phyloP scores from a whole-genome alignment of 2,888 invertebrate species.

The Eristalinus sepulchralis region DNA sequence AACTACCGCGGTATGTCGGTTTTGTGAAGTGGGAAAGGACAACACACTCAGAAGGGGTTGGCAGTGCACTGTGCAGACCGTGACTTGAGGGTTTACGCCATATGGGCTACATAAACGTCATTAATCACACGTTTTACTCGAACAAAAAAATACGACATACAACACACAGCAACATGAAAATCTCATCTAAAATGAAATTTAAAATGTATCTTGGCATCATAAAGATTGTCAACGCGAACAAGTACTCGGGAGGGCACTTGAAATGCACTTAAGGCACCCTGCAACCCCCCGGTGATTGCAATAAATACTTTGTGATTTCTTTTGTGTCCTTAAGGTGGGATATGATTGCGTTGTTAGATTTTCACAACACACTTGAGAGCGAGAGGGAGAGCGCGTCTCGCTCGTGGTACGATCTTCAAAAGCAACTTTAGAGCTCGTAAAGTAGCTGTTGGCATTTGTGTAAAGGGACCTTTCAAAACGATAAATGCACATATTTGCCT shows the following conservation, averaged over 20 bases:
- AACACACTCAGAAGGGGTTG: background rate
- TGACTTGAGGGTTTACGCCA: constrained; percentile 8
- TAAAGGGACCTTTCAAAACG: background rate
- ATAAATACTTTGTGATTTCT: constrained; percentile 7
- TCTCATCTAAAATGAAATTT: constrained; percentile 24
- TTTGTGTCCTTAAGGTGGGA: background rate
- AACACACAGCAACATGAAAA: constrained; percentile 8
- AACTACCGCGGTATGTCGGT: background rate
- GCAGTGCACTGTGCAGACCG: background rate
- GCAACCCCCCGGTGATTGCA: constrained; percentile 4
- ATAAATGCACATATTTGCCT: background rate
- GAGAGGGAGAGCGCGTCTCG: background rate
- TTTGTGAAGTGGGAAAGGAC: background rate
- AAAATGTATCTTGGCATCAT: background rate
- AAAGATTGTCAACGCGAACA: constrained; percentile 1
- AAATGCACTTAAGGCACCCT: constrained; percentile 33
- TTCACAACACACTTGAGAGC: background rate
- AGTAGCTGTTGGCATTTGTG: background rate
- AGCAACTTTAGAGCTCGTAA: background rate
- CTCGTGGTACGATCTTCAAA: background rate
- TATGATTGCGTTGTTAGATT: background rate
- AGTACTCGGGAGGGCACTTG: constrained; percentile 20
- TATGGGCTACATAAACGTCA: constrained; percentile 19
- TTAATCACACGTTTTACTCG: constrained; percentile 30
- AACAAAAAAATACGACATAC: background rate